A percentile compares a stretch with the other conserved stretches of the same genome.
Evolutionary conservation across 2,888 invertebrate species (phyloP).

Genomic region (Tiphia femorata): DNA sequence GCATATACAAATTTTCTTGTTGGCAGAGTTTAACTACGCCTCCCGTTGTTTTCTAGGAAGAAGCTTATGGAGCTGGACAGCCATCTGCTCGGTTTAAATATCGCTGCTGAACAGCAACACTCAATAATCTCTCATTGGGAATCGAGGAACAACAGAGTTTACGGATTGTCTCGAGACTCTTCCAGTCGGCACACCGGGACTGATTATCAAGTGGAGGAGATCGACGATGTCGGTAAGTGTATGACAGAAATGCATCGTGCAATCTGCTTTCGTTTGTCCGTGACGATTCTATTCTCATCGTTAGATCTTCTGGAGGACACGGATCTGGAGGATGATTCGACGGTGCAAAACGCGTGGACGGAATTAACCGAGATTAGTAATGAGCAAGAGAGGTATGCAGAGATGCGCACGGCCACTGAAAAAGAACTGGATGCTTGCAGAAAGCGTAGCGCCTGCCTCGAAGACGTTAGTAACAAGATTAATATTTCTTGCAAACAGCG

Average conservation of each 20-base stretch:
- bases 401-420: conserved; percentile 82
- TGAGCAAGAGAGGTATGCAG: conserved; percentile 86
- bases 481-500: too few relatives aligned
- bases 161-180: conserved; percentile 73
- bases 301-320: conserved; percentile 59
- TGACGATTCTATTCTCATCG: neutral
- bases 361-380: conserved; percentile 87
- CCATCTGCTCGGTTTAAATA: conserved; percentile 85
- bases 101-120: conserved; percentile 91
- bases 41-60: conserved; percentile 67
- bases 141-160: conserved; percentile 82
- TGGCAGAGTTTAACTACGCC: neutral
- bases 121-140: conserved; percentile 92
- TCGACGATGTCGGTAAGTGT: conserved; percentile 50
- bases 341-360: conserved; percentile 86
- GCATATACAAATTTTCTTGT: neutral
- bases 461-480: conserved; percentile 82
- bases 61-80: conserved; percentile 93
- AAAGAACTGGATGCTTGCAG: conserved; percentile 85
- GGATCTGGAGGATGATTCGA: conserved; percentile 72
- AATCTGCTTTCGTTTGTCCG: neutral
- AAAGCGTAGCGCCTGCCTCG: conserved; percentile 82
- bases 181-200: conserved; percentile 39
- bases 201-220: conserved; percentile 48
- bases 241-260: neutral